Percentiles rank a stretch among this genome's conserved stretches.
Conservation (phyloP, 2,113 vertebrate genomes). For the Sula dactylatra region DNA sequence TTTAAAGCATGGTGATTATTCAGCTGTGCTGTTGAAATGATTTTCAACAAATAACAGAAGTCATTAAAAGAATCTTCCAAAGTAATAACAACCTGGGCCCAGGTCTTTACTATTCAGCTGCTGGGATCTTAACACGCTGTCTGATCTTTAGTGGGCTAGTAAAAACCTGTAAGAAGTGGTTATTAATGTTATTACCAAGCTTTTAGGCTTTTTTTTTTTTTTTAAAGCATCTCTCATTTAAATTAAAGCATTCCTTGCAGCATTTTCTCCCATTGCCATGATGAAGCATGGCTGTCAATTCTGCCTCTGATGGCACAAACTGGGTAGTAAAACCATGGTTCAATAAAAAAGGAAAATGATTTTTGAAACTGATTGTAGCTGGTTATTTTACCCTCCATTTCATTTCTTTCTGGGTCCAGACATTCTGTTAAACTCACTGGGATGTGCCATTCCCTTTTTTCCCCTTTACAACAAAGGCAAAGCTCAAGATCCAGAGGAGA, state of each 20-base stretch:
- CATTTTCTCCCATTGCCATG: constrained; percentile 9
- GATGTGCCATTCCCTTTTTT: neutral
- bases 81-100: constrained; percentile 15
- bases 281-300: constrained; percentile 28
- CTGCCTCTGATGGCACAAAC: neutral
- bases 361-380: constrained; percentile 1
- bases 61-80: constrained; percentile 45
- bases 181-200: constrained; percentile 64
- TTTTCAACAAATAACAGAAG: constrained; percentile 68
- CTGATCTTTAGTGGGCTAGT: constrained; percentile 44
- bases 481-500: neutral
- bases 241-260: constrained; percentile 53
- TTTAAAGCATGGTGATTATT: constrained; percentile 46
- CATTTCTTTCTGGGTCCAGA: constrained; percentile 4
- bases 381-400: neutral
- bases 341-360: constrained; percentile 28
- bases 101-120: neutral
- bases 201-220: constrained; percentile 5
- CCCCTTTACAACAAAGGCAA: neutral
- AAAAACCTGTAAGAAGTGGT: constrained; percentile 47
- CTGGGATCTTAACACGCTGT: constrained; percentile 32
- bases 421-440: neutral
- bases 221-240: constrained; percentile 48
- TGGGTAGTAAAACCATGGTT: constrained; percentile 30
- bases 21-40: constrained; percentile 41